Evolutionary conservation across 2,113 vertebrate species (phyloP).

Genomic region (Ophiodon elongatus): DNA sequence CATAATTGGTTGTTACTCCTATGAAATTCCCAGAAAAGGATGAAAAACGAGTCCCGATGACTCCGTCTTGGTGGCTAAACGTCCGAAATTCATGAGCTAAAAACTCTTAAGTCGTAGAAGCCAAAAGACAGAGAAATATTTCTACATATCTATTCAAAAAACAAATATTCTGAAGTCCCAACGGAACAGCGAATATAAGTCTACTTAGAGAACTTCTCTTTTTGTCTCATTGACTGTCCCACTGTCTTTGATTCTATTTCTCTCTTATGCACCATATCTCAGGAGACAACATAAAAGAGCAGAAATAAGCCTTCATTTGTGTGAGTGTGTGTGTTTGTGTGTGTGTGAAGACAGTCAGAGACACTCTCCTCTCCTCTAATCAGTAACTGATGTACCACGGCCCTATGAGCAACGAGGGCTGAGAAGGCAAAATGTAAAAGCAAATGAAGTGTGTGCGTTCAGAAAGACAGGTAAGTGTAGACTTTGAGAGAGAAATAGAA

Average conservation of each 20-base stretch:
- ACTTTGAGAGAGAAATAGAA: not conserved
- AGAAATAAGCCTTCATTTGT: slow-evolving; percentile 16
- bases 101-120: not conserved
- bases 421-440: slow-evolving; percentile 5
- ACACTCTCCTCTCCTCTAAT: slow-evolving; percentile 10
- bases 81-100: not conserved
- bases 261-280: slow-evolving; percentile 18
- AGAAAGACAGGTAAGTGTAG: not conserved
- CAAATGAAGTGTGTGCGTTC: not conserved
- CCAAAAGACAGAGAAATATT: not conserved
- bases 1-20: not conserved
- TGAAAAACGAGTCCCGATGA: not conserved
- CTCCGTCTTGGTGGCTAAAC: not conserved
- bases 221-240: slow-evolving; percentile 25
- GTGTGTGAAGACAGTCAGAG: not conserved
- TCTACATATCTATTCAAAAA: not conserved
- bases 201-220: slow-evolving; percentile 6
- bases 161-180: slow-evolving; percentile 23
- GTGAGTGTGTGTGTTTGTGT: slow-evolving; percentile 4
- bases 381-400: not conserved
- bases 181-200: slow-evolving; percentile 16
- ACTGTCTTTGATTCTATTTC: slow-evolving; percentile 22
- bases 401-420: not conserved
- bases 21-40: not conserved
- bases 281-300: slow-evolving; percentile 48